Percentiles rank a stretch among this genome's conserved stretches.
Conservation (phyloP, 2,888 invertebrate species). For the Margaritifera margaritifera region DNA sequence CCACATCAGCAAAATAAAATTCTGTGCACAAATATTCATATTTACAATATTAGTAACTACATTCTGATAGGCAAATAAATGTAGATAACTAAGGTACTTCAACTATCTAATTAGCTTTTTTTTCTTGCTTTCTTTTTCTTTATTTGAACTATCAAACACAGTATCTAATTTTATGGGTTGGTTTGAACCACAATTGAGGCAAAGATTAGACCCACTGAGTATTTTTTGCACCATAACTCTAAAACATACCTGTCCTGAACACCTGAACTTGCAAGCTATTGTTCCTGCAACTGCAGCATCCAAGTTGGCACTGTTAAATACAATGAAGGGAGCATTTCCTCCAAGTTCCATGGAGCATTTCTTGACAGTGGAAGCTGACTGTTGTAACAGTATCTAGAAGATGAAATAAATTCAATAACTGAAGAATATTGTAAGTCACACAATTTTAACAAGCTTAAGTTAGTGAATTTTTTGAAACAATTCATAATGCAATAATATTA, state of each 20-base stretch:
- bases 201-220: not conserved
- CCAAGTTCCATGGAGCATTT: conserved; percentile 94
- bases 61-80: no score
- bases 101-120: no score
- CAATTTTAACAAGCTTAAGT: no score
- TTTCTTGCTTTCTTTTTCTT: not conserved
- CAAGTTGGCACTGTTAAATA: conserved; percentile 92
- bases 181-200: not conserved
- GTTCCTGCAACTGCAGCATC: conserved; percentile 89
- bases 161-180: not conserved
- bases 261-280: conserved; percentile 93
- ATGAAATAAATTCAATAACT: not conserved
- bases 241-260: conserved; percentile 85
- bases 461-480: no score
- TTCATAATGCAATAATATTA: no score
- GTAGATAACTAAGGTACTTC: no score
- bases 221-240: not conserved
- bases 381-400: conserved; percentile 79
- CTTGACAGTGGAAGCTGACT: conserved; percentile 91
- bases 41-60: no score
- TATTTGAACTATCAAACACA: not conserved
- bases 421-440: not conserved
- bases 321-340: conserved; percentile 98
- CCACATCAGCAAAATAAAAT: no score
- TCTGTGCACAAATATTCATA: no score